These are phyloP conservation scores for Hydrozoanthus gracilis DNA, from an alignment of 92 coral and sea anemone species.

Conservation along the genomic window DNA sequence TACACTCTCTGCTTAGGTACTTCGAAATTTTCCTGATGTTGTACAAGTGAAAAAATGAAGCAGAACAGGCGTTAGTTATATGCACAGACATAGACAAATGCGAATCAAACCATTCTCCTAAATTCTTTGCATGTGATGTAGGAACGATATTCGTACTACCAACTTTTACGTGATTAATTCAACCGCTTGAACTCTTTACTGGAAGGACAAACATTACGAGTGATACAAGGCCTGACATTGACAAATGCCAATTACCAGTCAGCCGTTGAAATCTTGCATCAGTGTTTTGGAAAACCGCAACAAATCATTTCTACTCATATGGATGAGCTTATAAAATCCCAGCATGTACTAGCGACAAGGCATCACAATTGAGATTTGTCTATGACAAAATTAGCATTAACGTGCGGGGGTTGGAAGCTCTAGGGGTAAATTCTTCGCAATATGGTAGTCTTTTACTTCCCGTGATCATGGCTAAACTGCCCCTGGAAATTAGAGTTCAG, in stretches of 20 bases:
- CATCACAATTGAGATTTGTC: conserved; percentile 44
- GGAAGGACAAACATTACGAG: conserved; percentile 55
- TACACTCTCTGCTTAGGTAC: too few species aligned
- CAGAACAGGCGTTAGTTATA: too few species aligned
- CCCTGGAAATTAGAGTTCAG: conserved; percentile 50
- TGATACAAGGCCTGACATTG: conserved; percentile 47
- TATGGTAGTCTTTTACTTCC: conserved; percentile 64
- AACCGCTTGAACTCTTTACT: conserved; percentile 56
- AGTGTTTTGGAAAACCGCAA: conserved; percentile 56
- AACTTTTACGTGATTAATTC: conserved; percentile 53
- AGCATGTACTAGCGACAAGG: conserved; percentile 47
- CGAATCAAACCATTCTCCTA: too few species aligned
- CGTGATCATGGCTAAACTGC: conserved; percentile 53
- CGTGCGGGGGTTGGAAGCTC: conserved; percentile 44
- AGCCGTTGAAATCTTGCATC: conserved; percentile 57
- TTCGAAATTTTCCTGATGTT: too few species aligned
- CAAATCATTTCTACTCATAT: conserved; percentile 66
- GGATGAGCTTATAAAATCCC: conserved; percentile 67
- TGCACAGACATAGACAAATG: too few species aligned
- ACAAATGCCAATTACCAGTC: conserved; percentile 45
- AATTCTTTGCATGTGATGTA: too few species aligned
- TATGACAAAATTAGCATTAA: conserved; percentile 64
- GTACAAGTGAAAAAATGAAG: too few species aligned
- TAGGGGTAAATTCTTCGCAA: conserved; percentile 50
- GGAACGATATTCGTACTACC: too few species aligned